Base-by-base conservation (phyloP, 1,140 invertebrate species). In the Mya arenaria region DNA sequence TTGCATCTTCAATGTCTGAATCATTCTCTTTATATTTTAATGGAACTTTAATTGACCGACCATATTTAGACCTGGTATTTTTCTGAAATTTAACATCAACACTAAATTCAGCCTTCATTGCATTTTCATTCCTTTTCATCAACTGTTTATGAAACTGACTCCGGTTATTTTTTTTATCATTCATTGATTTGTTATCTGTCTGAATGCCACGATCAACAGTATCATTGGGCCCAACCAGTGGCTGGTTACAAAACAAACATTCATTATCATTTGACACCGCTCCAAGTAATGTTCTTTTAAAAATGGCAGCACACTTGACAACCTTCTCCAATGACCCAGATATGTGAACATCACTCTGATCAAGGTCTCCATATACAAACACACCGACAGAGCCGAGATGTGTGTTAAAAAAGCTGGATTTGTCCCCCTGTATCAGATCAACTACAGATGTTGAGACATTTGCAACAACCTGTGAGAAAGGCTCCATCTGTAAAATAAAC, bases 391-490 rank as follows among this genome's bases (percentile, higher is more conserved):
- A 10, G 19, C 44, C n/a, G 0, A 62, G 3, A 39, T 81, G 52
- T 32, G 44, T 32, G 32, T 48, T 44, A 32, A 81, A 39, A 32
- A 72, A 71, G 32, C 19, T 55, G 17, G 62, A n/a, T 48, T 62
- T 81, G 58, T 81, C 37, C 15, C 56, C 78, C 34, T 65, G 56
- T 6, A 81, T 81, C 1, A 62, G 25, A 10, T 71, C 37, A 17
- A 81, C 19, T 10, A 71, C 19, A 13, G 28, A 25, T 25, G 37
- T 28, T 10, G 78, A 81, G 30, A 81, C 39, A 4, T 39, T 62
- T 23, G 56, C 78, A 34, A 52, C 60, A 4, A 81, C 78, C 25
- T 72, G 25, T 34, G 66, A 72, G 37, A 81, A 81, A 17, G 72
- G 30, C 78, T 81, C 55, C 5, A 81, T 28, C n/a, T n/a, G n/a